A percentile compares a stretch with the other conserved stretches of the same genome.
Evolutionary conservation across 2,113 vertebrate genomes (phyloP).

Genomic region (Chauna torquata): DNA sequence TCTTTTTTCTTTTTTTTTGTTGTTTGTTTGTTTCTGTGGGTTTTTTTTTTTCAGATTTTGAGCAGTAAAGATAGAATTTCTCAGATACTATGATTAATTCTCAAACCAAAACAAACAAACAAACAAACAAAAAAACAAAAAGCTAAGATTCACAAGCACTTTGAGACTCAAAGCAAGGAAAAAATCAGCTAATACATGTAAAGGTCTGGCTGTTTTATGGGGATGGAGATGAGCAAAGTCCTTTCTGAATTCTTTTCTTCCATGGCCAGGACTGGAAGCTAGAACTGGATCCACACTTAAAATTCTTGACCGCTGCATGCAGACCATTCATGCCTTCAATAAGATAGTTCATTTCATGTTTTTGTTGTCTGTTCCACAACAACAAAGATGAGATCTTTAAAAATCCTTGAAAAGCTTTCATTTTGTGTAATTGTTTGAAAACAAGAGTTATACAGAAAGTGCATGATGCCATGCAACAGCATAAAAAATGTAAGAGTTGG

Average conservation of each 20-base stretch:
- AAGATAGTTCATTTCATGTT: not conserved
- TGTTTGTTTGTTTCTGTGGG: no score
- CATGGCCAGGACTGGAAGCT: not conserved
- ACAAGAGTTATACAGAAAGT: not conserved
- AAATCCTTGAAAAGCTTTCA: not conserved
- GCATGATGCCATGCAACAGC: not conserved
- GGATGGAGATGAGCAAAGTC: not conserved
- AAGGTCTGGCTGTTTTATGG: not conserved
- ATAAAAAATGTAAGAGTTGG: no score
- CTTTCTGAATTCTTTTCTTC: not conserved
- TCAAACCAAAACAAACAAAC: no score
- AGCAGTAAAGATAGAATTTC: not conserved
- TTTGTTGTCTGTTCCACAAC: not conserved
- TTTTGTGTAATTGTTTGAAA: not conserved
- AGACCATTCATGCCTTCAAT: not conserved
- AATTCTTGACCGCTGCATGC: fast-evolving
- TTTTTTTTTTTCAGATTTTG: not conserved
- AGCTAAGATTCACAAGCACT: not conserved
- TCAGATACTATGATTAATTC: not conserved
- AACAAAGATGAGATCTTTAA: not conserved
- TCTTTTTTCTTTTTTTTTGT: no score
- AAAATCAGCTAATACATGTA: not conserved
- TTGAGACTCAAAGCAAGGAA: not conserved
- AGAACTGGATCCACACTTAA: not conserved
- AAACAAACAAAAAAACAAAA: not conserved